Evolutionary conservation across 2,113 vertebrate genomes (phyloP).

Genomic region (Kryptolebias marmoratus): DNA sequence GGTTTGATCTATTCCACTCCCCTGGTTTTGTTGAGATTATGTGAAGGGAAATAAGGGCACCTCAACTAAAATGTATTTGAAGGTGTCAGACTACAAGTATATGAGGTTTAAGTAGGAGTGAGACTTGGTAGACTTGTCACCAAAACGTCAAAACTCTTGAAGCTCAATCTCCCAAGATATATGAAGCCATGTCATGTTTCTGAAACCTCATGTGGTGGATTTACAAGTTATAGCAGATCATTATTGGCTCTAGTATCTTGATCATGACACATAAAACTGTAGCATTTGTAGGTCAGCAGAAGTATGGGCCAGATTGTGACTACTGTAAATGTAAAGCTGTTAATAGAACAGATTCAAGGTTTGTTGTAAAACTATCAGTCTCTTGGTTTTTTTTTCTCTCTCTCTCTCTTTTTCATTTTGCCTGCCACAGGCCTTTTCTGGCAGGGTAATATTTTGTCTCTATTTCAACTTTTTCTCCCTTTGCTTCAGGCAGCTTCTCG

Average conservation of each 20-base stretch:
- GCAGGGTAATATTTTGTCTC: constrained; percentile 53
- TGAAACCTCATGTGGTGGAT: too few species aligned
- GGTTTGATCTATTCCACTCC: too few species aligned
- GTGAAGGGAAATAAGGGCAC: too few species aligned
- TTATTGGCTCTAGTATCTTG: background rate
- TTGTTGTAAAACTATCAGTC: background rate
- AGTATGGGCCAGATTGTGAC: background rate
- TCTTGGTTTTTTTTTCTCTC: constrained; percentile 33
- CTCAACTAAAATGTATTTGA: too few species aligned
- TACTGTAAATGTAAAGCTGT: constrained; percentile 9
- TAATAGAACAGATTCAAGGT: constrained; percentile 56
- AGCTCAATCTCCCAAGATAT: too few species aligned
- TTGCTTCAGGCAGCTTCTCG: constrained; percentile 54
- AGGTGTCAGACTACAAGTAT: too few species aligned
- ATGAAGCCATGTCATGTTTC: too few species aligned
- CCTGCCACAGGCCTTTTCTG: constrained; percentile 47
- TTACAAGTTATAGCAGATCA: too few species aligned
- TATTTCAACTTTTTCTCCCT: constrained; percentile 34
- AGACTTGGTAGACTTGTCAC: too few species aligned
- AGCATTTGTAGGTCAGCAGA: background rate
- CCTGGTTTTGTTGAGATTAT: too few species aligned
- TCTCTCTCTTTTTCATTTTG: background rate
- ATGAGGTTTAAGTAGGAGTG: too few species aligned
- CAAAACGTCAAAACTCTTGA: too few species aligned
- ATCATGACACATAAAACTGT: background rate